Conservation (phyloP, 2,888 invertebrate species). For the Lacanobia oleracea region DNA sequence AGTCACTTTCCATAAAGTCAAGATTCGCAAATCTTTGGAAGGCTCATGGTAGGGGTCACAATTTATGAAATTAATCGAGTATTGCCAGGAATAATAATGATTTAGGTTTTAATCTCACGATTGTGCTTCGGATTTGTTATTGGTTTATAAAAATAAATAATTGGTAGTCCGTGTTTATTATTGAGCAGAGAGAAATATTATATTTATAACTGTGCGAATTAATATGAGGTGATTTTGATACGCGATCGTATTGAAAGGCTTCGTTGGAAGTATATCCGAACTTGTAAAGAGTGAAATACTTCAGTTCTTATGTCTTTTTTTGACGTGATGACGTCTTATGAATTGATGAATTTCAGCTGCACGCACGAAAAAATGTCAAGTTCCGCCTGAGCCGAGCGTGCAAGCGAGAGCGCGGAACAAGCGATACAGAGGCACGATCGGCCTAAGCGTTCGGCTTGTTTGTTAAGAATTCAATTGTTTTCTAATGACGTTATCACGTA, state of each 20-base stretch:
- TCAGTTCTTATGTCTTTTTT: too few species aligned
- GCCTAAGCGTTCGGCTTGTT: too few species aligned
- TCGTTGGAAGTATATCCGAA: background rate
- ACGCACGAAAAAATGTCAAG: too few species aligned
- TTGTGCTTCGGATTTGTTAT: conserved; percentile 56
- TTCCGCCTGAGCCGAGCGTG: too few species aligned
- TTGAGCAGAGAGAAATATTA: conserved; percentile 53
- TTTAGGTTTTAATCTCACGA: conserved; percentile 78
- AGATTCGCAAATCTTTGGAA: background rate
- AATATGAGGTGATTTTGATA: conserved; percentile 50
- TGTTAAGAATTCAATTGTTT: too few species aligned
- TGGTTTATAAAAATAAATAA: conserved; percentile 66
- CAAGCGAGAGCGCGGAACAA: too few species aligned
- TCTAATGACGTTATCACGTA: too few species aligned
- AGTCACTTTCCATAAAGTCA: too few species aligned
- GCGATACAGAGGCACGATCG: too few species aligned
- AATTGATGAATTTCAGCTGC: too few species aligned
- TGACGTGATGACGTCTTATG: too few species aligned
- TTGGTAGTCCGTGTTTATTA: conserved; percentile 65
- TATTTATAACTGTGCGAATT: conserved; percentile 57
- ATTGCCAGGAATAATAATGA: conserved; percentile 67
- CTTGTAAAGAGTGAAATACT: too few species aligned
- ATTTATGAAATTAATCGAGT: conserved; percentile 72
- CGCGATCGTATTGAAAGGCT: conserved; percentile 21
- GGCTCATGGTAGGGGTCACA: conserved; percentile 62